Evolutionary conservation across 2,797 vertebrate genomes (phyloP), one percentile per base, ranked within the genome.

Genomic region (Melanotaenia nigrans): DNA sequence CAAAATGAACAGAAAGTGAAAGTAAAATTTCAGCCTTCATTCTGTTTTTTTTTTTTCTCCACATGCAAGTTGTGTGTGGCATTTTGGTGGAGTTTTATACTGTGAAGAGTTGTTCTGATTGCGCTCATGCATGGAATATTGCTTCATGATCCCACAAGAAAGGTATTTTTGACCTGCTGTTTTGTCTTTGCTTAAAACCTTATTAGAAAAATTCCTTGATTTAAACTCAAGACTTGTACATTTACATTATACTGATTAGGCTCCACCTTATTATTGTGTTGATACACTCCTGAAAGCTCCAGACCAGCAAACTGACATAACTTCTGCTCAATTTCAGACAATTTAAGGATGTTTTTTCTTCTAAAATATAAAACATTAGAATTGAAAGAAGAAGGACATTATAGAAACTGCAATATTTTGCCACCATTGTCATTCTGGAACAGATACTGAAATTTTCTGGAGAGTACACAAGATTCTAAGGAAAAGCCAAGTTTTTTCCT

Each of bases 61-160:
- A 40, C 3, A 12, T 5, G 32, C 1, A 8, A 12, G 67, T 71
- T 28, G 25, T 66, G 13, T 25, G 14, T 61, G 81, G 79, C 8
- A 70, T 86, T 88, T 90, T 85, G 30, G 74, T 71, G 82, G 80
- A 85, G 30, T 89, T 90, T 85, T 38, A 60, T 53, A 12, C 10
- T 30, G 33, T 8, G 12, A 51, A 47, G 6, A 36, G 10, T 16
- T 11, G 16, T 18, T 9, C 4, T 30, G 10, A 35, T 11, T 45
- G 6, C 24, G 16, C 49, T 68, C 45, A 38, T 79, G 69, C 66
- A 73, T 63, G 73, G 71, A 74, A 76, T 77, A 58, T 83, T 87
- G 81, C 9, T 68, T 18, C 3, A 10, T 1, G 1, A 32, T 28
- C 28, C 30, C 5, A 53, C 2, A 76, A 58, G 5, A 9, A 13